These are phyloP conservation scores for Melanocharis versteri DNA, from an alignment of 2,113 vertebrate species.

Conservation along the genomic window DNA sequence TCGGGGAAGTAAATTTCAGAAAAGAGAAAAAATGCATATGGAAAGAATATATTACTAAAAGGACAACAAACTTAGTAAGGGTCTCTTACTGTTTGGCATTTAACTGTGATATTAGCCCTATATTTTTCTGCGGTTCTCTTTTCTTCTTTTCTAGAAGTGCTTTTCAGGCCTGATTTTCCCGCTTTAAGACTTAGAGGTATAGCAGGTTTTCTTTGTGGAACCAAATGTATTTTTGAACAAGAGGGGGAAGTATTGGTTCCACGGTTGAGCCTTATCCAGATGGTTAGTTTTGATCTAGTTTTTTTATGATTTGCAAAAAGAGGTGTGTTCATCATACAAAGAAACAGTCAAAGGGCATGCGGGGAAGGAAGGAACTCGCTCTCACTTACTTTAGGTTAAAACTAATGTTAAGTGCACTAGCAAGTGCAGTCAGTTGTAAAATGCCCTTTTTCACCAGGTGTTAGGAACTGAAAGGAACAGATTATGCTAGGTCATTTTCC, in stretches of 20 bases:
- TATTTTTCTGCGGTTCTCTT: not conserved
- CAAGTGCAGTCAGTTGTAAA: not conserved
- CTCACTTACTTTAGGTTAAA: not conserved
- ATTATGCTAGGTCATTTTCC: not conserved
- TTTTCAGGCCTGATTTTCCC: not conserved
- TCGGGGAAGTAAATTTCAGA: not conserved
- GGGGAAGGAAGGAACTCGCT: accelerated
- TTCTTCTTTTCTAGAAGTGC: not conserved
- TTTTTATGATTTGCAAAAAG: not conserved
- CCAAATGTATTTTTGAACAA: not conserved
- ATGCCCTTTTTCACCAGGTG: not conserved
- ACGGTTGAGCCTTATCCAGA: not conserved
- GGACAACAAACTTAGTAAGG: not conserved
- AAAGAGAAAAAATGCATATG: not conserved
- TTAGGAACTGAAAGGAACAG: not conserved
- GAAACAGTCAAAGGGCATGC: not conserved
- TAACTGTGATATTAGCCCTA: not conserved
- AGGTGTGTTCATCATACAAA: not conserved
- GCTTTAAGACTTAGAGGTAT: not conserved
- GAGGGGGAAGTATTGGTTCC: not conserved
- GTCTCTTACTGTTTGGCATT: not conserved
- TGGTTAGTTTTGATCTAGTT: not conserved
- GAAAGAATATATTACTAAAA: not conserved
- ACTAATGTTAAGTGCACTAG: not conserved
- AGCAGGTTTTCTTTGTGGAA: not conserved